Evolutionary conservation across 2,113 vertebrate genomes (phyloP).

Genomic region (Hemibagrus wyckioides): DNA sequence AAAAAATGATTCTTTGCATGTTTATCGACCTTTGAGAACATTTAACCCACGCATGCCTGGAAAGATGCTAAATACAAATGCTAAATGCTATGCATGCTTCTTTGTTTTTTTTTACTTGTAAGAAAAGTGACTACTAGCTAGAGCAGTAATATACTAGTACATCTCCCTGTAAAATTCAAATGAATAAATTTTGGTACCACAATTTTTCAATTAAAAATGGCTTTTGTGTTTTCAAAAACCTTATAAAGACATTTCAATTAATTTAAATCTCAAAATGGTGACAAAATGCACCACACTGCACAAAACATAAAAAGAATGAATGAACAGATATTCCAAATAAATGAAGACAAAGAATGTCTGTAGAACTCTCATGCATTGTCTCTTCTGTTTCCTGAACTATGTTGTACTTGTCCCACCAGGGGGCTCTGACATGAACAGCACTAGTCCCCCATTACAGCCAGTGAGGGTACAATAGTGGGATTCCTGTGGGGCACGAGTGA

Average conservation of each 20-base stretch:
- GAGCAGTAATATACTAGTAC: neutral
- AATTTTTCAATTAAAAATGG: neutral
- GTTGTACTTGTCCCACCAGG: slow-evolving; percentile 2
- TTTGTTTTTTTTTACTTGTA: neutral
- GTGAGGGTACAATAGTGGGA: neutral
- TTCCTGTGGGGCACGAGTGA: slow-evolving; percentile 11
- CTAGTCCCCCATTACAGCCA: neutral
- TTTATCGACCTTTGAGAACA: neutral
- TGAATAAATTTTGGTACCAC: neutral
- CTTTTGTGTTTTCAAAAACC: neutral
- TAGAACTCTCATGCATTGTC: slow-evolving; percentile 8
- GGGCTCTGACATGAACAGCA: neutral
- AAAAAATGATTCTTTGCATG: neutral
- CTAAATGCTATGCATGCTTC: neutral
- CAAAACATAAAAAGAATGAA: neutral
- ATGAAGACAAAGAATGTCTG: neutral
- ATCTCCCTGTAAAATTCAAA: neutral
- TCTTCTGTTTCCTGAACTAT: slow-evolving; percentile 23
- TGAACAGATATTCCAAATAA: neutral
- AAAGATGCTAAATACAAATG: neutral
- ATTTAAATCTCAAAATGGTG: neutral
- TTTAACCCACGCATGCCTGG: neutral
- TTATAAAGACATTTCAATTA: neutral
- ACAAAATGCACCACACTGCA: neutral
- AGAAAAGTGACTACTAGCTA: neutral